Conservation (phyloP, 92 coral and sea anemone species). For the Phymanthus crucifer region DNA sequence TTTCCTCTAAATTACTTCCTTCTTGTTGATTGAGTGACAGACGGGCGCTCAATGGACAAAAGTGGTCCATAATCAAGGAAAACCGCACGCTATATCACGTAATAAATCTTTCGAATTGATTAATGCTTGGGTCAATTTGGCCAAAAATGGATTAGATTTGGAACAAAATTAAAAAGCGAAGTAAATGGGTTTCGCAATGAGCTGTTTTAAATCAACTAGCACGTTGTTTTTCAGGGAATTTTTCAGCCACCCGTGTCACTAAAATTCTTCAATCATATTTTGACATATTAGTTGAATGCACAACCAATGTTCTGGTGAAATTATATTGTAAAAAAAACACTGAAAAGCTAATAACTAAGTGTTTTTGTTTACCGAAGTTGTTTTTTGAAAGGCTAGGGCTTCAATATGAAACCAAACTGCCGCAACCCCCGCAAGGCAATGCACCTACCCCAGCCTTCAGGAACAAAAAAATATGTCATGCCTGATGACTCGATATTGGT, state of each 20-base stretch:
- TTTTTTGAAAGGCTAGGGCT: conserved; percentile 3
- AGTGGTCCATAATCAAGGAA: conserved; percentile 9
- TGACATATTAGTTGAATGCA: not conserved
- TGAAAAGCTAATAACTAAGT: not conserved
- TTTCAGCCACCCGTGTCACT: not conserved
- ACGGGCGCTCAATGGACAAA: conserved; percentile 8
- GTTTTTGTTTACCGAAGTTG: not conserved
- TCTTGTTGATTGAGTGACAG: conserved; percentile 4
- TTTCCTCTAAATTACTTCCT: conserved; percentile 60
- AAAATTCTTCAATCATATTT: not conserved
- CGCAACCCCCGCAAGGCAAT: conserved; percentile 6
- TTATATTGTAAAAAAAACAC: conserved; percentile 3
- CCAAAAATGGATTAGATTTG: too few relatives aligned
- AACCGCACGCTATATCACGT: not conserved
- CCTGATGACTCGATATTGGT: conserved; percentile 82
- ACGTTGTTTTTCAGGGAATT: too few relatives aligned
- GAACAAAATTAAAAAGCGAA: not conserved
- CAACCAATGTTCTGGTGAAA: not conserved
- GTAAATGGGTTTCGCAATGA: not conserved
- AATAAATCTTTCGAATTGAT: not conserved
- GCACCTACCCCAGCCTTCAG: conserved; percentile 58
- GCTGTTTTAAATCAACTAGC: not conserved
- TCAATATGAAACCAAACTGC: not conserved
- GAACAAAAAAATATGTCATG: conserved; percentile 68
- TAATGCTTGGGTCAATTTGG: not conserved